Evolutionary conservation across 2,113 vertebrate species (phyloP).

Genomic region (Chrysemys picta): DNA sequence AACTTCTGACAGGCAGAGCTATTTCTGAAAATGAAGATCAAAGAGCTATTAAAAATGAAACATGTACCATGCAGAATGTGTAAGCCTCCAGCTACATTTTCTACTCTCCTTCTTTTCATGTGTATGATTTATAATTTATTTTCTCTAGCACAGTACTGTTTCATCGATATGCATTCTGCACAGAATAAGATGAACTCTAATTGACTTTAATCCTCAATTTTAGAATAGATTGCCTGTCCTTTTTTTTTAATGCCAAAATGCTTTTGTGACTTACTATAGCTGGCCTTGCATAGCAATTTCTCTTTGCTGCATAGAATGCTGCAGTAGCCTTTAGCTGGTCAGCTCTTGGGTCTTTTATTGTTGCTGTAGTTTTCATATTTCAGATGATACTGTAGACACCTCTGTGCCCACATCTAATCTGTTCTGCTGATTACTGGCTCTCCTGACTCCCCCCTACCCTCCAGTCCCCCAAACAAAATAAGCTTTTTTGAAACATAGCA

Average conservation of each 20-base stretch:
- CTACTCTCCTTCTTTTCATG: conserved; percentile 50
- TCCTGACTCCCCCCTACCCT: not conserved
- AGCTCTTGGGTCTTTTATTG: not conserved
- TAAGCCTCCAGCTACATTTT: conserved; percentile 60
- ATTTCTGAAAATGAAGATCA: conserved; percentile 68
- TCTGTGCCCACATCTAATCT: not conserved
- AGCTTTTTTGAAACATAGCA: not conserved
- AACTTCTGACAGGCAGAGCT: conserved; percentile 53
- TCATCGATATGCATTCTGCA: conserved; percentile 35
- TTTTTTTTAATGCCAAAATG: conserved; percentile 38
- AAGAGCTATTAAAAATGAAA: conserved; percentile 67
- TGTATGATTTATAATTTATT: conserved; percentile 72
- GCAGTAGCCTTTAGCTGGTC: conserved; percentile 14
- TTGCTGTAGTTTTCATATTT: not conserved
- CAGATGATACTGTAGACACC: not conserved
- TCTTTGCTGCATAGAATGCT: conserved; percentile 9
- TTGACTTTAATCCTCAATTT: conserved; percentile 67
- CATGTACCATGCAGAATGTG: conserved; percentile 63
- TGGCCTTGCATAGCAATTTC: conserved; percentile 40
- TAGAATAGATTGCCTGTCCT: conserved; percentile 58
- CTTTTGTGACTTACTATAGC: conserved; percentile 17
- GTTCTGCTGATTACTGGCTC: not conserved
- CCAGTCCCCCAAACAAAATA: not conserved
- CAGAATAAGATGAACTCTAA: conserved; percentile 58
- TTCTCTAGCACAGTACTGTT: conserved; percentile 40